Evolutionary conservation across 2,888 invertebrate genomes (phyloP), one percentile per base, ranked within the genome.

Genomic region (Anthophora plumipes): DNA sequence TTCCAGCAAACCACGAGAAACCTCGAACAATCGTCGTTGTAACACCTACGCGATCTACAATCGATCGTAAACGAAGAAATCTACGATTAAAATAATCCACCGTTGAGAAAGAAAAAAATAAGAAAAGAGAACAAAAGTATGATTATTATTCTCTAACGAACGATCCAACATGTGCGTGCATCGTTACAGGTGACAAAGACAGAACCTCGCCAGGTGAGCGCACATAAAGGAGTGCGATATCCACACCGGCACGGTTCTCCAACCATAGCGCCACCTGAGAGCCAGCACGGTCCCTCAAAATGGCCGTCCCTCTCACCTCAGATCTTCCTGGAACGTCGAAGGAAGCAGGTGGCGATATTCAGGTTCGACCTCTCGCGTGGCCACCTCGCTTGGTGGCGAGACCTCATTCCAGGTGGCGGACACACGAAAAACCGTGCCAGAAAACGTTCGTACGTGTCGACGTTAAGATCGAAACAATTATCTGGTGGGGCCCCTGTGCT

Each of bases 271-370:
- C 88, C 88, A 89, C 89, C 84, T 86, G 85, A 85, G 80, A 67
- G 80, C 78, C 67, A 80, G 75, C 68, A 54, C 82, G 70, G 73
- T 84, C 83, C 80, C 83, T 87, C 89, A 89, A 89, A 88, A 89
- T 89, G 89, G 89, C 89, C 87, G 89, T 83, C 80, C 83, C 82
- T 85, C 88, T 85, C 88, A 82, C 83, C 83, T 88, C 89, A 89
- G 89, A 89, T 82, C 89, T 90, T 89, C 86, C 80, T 79, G 84
- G 88, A 83, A 86, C 89, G 84, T 85, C 88, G 89, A 76, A 79
- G 82, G 85, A 86, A 77, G 84, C 89, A 89, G 89, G 89, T 89
- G 89, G 81, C 81, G 75, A 85, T 82, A 86, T 86, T 85, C 86
- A 77, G 85, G 70, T 66, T 73, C 77, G 79, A 85, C 67, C 75